These are phyloP conservation scores for Saturnia japonica DNA, from an alignment of 2,888 invertebrate species.

Conservation along the genomic window DNA sequence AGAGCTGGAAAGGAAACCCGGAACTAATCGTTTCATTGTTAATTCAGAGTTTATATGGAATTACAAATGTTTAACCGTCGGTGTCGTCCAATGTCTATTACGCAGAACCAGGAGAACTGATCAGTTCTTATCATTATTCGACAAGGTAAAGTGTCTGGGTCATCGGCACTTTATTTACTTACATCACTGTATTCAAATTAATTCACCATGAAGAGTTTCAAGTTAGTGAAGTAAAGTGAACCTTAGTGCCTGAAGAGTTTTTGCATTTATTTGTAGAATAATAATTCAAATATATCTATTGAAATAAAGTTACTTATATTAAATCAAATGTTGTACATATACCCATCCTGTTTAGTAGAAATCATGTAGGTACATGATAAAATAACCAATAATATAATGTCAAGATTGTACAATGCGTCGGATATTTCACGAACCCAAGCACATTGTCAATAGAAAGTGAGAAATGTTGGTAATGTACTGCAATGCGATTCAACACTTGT, in stretches of 20 bases:
- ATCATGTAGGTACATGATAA: not conserved
- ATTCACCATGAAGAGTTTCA: too few relatives aligned
- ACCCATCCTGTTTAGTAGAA: not conserved
- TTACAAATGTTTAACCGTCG: too few relatives aligned
- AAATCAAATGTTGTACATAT: not conserved
- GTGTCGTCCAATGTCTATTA: too few relatives aligned
- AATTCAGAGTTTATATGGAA: conserved; percentile 53
- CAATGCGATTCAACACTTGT: conserved; percentile 34
- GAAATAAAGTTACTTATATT: not conserved
- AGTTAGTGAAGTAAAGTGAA: too few relatives aligned
- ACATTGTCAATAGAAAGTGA: conserved; percentile 57
- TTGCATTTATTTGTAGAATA: too few relatives aligned
- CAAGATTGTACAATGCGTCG: conserved; percentile 42
- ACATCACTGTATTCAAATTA: too few relatives aligned
- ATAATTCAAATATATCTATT: too few relatives aligned
- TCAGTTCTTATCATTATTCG: too few relatives aligned
- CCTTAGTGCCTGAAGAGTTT: too few relatives aligned
- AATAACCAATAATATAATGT: conserved; percentile 34
- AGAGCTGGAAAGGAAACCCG: conserved; percentile 65
- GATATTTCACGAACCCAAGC: conserved; percentile 34
- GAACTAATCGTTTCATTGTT: conserved; percentile 59
- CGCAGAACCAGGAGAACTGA: too few relatives aligned
- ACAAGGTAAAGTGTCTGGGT: too few relatives aligned
- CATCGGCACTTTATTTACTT: too few relatives aligned
- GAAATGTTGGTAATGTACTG: conserved; percentile 45